Base-by-base conservation (phyloP, 2,888 invertebrate species). In the Ceriagrion tenellum region DNA sequence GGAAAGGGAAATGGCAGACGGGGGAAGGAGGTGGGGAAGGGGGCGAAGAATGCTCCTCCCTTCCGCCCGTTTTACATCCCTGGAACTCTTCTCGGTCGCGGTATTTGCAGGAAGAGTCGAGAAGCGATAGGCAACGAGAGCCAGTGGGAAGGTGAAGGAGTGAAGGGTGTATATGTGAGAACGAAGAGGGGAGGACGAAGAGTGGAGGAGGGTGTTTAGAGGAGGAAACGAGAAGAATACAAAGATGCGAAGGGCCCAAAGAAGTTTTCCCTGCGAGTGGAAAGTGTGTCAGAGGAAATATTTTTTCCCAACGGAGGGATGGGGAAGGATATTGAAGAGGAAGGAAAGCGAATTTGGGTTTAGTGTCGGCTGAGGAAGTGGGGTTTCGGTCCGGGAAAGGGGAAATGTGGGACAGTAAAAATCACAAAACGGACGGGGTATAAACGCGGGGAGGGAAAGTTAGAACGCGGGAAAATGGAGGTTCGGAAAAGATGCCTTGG, bases 251-350 rank as follows among this genome's bases (percentile, higher is more conserved):
- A 63, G 69, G 69, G 23, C 18, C 10, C n/a, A 3, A 47, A 8
- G 47, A 47, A 47, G 47, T 47, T 47, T 47, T 69, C n/a, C n/a
- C 8, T 69, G 69, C 69, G 69, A n/a, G n/a, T 69, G 69, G 69
- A 69, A 69, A 69, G 26, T 69, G n/a, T 69, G 69, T 69, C 69
- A 69, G 26, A 26, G 26, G n/a, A 69, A 26, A n/a, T 26, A 69
- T n/a, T 69, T 69, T 69, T 69, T 69, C 47, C 47, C 47, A 2
- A 8, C 12, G 10, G n/a, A 23, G n/a, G 23, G 26, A n/a, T 8
- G 69, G n/a, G 69, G 69, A 69, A 69, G 69, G 69, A 69, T n/a
- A 69, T 69, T 69, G 69, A 69, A 69, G 26, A 69, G 69, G 69
- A 69, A 69, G 69, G 69, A n/a, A 69, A 69, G 69, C 4, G 69